phyloP scores from a whole-genome alignment of 1,140 invertebrate species.

The Proales similis region DNA sequence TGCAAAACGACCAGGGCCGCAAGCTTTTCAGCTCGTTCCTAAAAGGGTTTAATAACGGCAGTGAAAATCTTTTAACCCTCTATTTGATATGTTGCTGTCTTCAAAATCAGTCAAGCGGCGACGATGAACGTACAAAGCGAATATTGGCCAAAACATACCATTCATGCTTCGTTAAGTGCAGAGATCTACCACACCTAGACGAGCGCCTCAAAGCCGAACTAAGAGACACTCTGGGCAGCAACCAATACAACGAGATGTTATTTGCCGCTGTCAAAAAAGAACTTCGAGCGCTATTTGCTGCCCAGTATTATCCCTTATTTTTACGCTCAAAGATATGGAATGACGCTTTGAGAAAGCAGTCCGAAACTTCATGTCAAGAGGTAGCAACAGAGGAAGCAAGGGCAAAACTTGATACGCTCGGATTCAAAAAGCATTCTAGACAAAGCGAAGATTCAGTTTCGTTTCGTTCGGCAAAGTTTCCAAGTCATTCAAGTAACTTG shows the following conservation, averaged over 20 bases:
- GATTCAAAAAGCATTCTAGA: no score
- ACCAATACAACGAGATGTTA: constrained; percentile 11
- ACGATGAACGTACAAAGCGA: constrained; percentile 21
- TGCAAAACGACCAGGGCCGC: constrained; percentile 23
- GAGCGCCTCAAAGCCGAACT: constrained; percentile 7
- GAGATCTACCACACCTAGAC: constrained; percentile 15
- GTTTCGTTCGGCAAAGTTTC: no score
- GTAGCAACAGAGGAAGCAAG: no score
- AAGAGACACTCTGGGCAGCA: constrained; percentile 16
- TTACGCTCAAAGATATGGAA: constrained; percentile 16
- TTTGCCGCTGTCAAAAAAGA: constrained; percentile 32
- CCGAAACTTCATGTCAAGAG: not conserved
- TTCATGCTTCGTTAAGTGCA: constrained; percentile 16
- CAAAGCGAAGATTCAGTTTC: no score
- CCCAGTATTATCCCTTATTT: constrained; percentile 23
- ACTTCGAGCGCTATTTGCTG: not conserved
- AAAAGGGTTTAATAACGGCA: constrained; percentile 33
- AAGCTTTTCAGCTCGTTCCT: constrained; percentile 24
- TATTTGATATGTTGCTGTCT: constrained; percentile 33
- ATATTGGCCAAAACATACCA: constrained; percentile 31
- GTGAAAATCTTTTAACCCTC: constrained; percentile 29
- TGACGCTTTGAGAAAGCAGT: constrained; percentile 1
- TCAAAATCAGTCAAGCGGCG: constrained; percentile 21
- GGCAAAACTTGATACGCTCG: no score
- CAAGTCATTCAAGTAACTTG: no score